Conservation (phyloP, 2,888 invertebrate genomes). For the Homarus gammarus region DNA sequence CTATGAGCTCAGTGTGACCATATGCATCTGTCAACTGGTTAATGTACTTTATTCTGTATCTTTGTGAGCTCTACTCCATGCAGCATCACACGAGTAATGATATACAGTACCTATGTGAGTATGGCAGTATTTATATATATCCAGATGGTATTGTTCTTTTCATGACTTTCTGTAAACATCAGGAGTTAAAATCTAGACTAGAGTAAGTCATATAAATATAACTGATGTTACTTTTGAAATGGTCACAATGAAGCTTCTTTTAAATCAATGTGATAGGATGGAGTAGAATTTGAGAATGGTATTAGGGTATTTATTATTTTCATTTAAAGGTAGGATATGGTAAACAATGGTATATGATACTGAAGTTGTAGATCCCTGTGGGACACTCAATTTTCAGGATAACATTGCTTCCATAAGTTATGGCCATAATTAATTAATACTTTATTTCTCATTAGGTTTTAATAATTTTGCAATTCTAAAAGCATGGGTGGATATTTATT, state of each 20-base stretch:
- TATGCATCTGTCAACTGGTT: not conserved
- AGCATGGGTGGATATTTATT: not conserved
- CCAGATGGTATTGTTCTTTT: not conserved
- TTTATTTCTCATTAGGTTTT: conserved; percentile 28
- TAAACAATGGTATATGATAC: not conserved
- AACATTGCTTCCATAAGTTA: not conserved
- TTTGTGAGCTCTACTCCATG: not conserved
- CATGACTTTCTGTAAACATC: not conserved
- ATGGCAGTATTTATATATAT: not conserved
- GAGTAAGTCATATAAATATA: not conserved
- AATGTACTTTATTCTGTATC: not conserved
- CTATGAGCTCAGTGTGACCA: not conserved
- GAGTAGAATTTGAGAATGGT: not conserved
- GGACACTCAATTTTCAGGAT: not conserved
- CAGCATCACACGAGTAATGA: not conserved
- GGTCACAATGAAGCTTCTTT: not conserved
- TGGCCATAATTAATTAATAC: conserved; percentile 29
- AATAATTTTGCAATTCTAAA: conserved; percentile 46
- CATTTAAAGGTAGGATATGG: not conserved
- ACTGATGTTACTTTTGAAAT: not conserved
- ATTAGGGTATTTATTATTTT: not conserved
- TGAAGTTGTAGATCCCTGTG: not conserved
- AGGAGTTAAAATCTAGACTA: not conserved
- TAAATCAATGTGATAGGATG: not conserved
- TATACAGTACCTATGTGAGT: not conserved